phyloP scores from a whole-genome alignment of 2,888 invertebrate genomes.

The Polymixis lichenea region DNA sequence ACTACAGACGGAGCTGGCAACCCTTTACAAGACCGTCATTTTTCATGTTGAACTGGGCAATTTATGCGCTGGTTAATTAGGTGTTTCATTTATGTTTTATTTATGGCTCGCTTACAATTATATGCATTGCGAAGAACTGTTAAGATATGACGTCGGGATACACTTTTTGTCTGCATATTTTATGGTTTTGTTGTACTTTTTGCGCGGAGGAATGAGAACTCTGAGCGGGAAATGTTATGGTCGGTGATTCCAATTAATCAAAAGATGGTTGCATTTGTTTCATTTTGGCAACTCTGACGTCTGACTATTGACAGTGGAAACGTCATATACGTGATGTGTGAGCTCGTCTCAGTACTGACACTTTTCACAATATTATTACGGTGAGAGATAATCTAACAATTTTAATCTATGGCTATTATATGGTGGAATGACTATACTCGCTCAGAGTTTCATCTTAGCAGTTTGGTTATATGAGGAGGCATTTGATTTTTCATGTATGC shows the following conservation, averaged over 20 bases:
- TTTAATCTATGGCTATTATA: no score
- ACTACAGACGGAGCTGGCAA: constrained; percentile 50
- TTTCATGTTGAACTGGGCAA: constrained; percentile 63
- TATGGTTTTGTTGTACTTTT: not conserved
- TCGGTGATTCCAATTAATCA: no score
- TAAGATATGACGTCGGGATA: constrained; percentile 31
- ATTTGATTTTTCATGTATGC: not conserved
- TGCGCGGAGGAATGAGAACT: not conserved
- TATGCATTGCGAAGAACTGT: constrained; percentile 49
- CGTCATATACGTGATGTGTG: no score
- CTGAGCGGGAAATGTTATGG: no score
- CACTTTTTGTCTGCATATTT: constrained; percentile 21
- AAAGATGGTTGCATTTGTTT: no score
- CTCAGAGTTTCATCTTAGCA: no score
- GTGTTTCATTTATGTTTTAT: constrained; percentile 63
- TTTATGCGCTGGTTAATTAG: constrained; percentile 67
- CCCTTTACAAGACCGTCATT: constrained; percentile 63
- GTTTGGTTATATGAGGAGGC: not conserved
- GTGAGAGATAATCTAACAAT: no score
- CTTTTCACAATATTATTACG: no score
- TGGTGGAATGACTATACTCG: no score
- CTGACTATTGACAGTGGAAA: no score
- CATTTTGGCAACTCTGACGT: no score
- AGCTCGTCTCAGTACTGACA: no score
- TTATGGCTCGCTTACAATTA: constrained; percentile 65